These are phyloP conservation scores for Drosophila ogumai DNA, from an alignment of 1,140 invertebrate genomes.

Conservation along the genomic window DNA sequence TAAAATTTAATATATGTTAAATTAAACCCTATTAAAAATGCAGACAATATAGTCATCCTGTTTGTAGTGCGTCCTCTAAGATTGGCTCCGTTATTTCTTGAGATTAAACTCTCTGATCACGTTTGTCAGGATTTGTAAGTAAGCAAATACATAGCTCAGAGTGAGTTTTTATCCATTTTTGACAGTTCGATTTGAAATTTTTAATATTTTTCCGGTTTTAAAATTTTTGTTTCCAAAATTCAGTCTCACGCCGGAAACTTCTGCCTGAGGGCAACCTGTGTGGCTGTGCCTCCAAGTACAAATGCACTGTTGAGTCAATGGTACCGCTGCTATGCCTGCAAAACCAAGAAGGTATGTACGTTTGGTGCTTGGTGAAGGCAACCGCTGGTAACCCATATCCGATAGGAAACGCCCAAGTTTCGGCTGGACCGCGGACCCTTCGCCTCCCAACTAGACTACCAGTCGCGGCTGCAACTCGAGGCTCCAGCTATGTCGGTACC, in stretches of 20 bases:
- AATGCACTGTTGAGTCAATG: background rate
- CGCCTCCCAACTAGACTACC: slow-evolving; percentile 90
- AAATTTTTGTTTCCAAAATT: slow-evolving; percentile 48
- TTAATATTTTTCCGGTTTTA: background rate
- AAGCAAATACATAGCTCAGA: background rate
- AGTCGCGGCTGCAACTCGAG: slow-evolving; percentile 96
- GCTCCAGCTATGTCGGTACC: slow-evolving; percentile 91
- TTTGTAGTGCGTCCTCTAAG: too few species aligned
- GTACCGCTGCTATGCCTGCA: slow-evolving; percentile 1
- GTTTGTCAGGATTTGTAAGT: background rate
- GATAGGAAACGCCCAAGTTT: background rate
- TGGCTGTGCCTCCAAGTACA: background rate
- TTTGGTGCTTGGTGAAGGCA: background rate
- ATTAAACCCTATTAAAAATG: too few species aligned
- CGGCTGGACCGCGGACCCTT: slow-evolving; percentile 52
- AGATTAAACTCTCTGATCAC: background rate
- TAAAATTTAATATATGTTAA: too few species aligned
- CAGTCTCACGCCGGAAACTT: background rate
- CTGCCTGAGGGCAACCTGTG: slow-evolving; percentile 13
- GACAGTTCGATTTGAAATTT: background rate
- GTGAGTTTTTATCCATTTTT: too few species aligned
- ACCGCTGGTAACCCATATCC: background rate
- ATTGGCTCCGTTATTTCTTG: background rate
- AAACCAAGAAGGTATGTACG: slow-evolving; percentile 7
- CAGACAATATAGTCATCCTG: too few species aligned